Evolutionary conservation across 2,888 invertebrate genomes (phyloP), one percentile per base, ranked within the genome.

Genomic region (Ecdyonurus torrentis): DNA sequence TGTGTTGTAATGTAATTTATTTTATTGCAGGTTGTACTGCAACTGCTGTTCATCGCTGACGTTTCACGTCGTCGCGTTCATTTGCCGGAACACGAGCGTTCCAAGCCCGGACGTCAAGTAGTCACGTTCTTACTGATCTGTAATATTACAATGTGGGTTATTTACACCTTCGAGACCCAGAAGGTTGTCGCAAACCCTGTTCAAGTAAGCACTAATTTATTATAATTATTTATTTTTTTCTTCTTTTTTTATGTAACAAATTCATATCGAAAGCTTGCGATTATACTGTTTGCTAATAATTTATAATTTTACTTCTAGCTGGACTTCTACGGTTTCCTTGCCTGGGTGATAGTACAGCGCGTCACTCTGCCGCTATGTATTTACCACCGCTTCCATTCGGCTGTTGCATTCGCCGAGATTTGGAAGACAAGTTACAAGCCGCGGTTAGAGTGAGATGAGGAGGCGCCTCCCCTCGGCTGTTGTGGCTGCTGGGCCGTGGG

Each of bases 341-440:
- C 94, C 67, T 96, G 95, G 95, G 87, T 92, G 62, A 84, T 95
- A 68, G 89, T 95, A 60, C 91, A 93, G 75, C 89, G 94, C 71
- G 85, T 94, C 71, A 92, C 93, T 69, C 81, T 95, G 68, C 96
- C 96, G 52, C 83, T 96, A 68, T 93, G 92, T 80, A 95, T 95
- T 74, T 95, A 95, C 83, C 95, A 94, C 77, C 87, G 94, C 70
- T 94, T 94, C 83, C 93, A 94, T 76, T 92, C 92, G 65, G 91
- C 93, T 25, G 93, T 94, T 37, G 91, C 93, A 78, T 83, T 94
- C 68, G 93, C 93, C 67, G 93, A 94, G 79, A 91, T 94, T 70
- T 94, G 94, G 94, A 94, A 94, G 80, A 92, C 91, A 70, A 91
- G 89, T 76, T 93, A 93, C 82, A 91, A 91, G 79, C 89, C 90